phyloP scores from a whole-genome alignment of 2,113 vertebrate genomes.

The Murina feae region DNA sequence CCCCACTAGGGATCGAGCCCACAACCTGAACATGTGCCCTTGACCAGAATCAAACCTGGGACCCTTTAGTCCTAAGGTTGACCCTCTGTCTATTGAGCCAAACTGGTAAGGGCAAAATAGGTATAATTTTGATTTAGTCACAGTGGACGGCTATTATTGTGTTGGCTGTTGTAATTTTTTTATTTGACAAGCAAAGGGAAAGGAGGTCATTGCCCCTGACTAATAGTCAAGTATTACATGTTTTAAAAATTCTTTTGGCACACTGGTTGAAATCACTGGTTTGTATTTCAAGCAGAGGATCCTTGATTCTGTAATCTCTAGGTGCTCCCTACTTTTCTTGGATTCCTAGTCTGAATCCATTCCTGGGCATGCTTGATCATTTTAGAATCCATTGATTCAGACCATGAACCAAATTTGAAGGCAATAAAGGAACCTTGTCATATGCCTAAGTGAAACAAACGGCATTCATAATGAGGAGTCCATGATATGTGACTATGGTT shows the following conservation, averaged over 20 bases:
- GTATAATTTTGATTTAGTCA: not conserved
- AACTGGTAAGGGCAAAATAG: not conserved
- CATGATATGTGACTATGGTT: not conserved
- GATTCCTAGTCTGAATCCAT: not conserved
- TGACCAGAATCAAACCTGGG: too few relatives aligned
- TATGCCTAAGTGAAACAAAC: not conserved
- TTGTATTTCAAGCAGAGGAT: not conserved
- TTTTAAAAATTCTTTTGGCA: not conserved
- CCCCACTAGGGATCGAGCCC: too few relatives aligned
- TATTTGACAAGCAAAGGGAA: not conserved
- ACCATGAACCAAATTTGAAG: not conserved
- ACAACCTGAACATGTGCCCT: too few relatives aligned
- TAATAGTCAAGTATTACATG: not conserved
- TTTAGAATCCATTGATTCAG: not conserved
- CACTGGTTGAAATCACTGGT: not conserved
- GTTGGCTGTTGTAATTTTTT: not conserved
- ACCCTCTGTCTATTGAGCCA: too few relatives aligned
- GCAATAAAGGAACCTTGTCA: not conserved
- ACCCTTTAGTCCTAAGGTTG: too few relatives aligned
- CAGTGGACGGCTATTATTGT: not conserved
- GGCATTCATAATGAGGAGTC: not conserved
- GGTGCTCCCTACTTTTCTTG: not conserved
- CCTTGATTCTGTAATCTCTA: not conserved
- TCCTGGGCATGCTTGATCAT: not conserved
- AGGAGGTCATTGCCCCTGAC: not conserved